Evolutionary conservation across 2,797 vertebrate genomes (phyloP).

Genomic region (Selene dorsalis): DNA sequence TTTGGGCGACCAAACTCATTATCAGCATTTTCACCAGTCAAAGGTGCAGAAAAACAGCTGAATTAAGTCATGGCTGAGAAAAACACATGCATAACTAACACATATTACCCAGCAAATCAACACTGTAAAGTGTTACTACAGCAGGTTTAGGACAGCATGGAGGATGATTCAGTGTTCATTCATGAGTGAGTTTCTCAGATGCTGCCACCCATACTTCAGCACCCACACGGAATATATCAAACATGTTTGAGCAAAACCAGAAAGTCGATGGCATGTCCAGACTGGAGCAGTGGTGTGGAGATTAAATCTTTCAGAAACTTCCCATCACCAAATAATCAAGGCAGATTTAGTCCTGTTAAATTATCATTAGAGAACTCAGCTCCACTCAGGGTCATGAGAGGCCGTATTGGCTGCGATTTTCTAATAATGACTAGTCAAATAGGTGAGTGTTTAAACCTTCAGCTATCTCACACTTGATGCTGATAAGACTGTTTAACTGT

Average conservation of each 20-base stretch:
- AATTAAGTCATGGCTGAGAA: background rate
- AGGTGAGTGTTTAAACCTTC: constrained; percentile 15
- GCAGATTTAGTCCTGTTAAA: constrained; percentile 18
- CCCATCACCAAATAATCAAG: constrained; percentile 17
- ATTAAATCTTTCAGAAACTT: constrained; percentile 33
- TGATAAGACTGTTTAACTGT: constrained; percentile 13
- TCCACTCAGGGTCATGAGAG: constrained; percentile 30
- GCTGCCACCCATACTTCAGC: constrained; percentile 45
- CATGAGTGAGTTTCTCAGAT: constrained; percentile 17
- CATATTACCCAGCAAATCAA: background rate
- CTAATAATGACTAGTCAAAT: constrained; percentile 21
- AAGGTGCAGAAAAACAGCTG: background rate
- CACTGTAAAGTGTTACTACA: background rate
- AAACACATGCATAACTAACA: background rate
- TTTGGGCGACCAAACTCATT: background rate
- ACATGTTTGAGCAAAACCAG: constrained; percentile 53
- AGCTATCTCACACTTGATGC: constrained; percentile 15
- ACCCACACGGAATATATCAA: constrained; percentile 49
- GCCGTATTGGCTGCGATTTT: constrained; percentile 21
- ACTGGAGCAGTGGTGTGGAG: constrained; percentile 53
- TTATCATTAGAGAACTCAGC: no score
- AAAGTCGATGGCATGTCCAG: constrained; percentile 45
- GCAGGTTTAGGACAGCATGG: constrained; percentile 3
- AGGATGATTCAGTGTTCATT: constrained; percentile 18
- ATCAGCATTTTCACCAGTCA: constrained; percentile 7